Evolutionary conservation across 2,113 vertebrate species (phyloP), one percentile per base, ranked within the genome.

Genomic region (Morone saxatilis): DNA sequence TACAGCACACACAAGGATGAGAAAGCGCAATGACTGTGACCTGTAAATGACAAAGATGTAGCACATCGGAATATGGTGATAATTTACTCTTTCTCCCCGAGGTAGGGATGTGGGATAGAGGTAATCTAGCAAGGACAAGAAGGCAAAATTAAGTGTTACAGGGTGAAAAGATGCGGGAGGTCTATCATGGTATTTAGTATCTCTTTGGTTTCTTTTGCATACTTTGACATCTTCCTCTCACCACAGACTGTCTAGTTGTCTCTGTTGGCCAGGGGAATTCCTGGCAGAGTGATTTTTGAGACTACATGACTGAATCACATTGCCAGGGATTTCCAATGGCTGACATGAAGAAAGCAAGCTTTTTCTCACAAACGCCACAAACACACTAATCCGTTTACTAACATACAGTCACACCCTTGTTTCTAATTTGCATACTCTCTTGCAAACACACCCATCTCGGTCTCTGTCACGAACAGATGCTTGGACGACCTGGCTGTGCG

Each of bases 261-360:
- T 96, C 96, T 95, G 93, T 63, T 85, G 96, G 93, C 96, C 94
- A 97, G 95, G 96, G 97, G 97, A 96, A 97, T 97, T 97, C 97
- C 97, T 97, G 97, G 96, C 94, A 96, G 97, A 96, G 97, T 96
- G 97, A 98, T 98, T 97, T 95, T 97, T 96, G 84, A 94, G 88
- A 93, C 82, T 93, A 92, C 86, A 92, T 86, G 92, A 94, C 94
- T 96, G 96, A 98, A 98, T 98, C 97, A 98, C 97, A 98, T 98
- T 98, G 97, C 97, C 97, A 98, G 97, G 97, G 97, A 97, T 98
- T 98, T 97, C 97, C 97, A 98, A 97, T 97, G 91, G 96, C 94
- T 95, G 91, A 95, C 94, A 94, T 79, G 96, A 95, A 90, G 74
- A 90, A 89, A 86, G 60, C 92, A 10, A 62, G 85, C 38, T 59